A percentile compares a stretch with the other conserved stretches of the same genome.
Evolutionary conservation across 2,113 vertebrate genomes (phyloP).

Genomic region (Myiozetetes cayanensis): DNA sequence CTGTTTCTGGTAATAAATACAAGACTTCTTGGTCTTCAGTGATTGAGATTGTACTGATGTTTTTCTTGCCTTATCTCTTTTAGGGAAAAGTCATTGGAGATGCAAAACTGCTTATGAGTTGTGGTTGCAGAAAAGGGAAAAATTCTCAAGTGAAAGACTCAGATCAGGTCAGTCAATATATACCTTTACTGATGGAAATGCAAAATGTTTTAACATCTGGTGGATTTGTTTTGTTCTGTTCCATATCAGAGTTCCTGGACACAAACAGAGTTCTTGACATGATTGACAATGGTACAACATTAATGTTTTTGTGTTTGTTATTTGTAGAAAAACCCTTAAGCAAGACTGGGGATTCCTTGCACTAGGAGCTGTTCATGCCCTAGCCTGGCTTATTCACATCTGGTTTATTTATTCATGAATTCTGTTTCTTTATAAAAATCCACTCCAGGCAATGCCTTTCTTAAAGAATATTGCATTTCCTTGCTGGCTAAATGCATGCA

Average conservation of each 20-base stretch:
- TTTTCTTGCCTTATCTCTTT: constrained; percentile 35
- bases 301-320: neutral
- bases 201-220: neutral
- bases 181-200: neutral
- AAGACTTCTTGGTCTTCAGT: neutral
- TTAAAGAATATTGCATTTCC: neutral
- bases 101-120: constrained; percentile 56
- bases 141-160: constrained; percentile 54
- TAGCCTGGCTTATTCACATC: neutral
- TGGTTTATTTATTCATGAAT: constrained; percentile 44
- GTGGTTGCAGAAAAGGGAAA: constrained; percentile 61
- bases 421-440: constrained; percentile 23
- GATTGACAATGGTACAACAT: neutral
- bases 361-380: neutral
- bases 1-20: neutral
- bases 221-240: neutral
- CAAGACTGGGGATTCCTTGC: neutral
- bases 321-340: neutral
- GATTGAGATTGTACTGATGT: neutral
- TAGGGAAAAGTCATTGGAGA: constrained; percentile 60
- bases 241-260: neutral
- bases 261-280: neutral
- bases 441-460: neutral
- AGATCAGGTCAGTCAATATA: constrained; percentile 48
- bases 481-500: neutral